Conservation (phyloP, 2,888 invertebrate genomes). For the Brachyptera putata region DNA sequence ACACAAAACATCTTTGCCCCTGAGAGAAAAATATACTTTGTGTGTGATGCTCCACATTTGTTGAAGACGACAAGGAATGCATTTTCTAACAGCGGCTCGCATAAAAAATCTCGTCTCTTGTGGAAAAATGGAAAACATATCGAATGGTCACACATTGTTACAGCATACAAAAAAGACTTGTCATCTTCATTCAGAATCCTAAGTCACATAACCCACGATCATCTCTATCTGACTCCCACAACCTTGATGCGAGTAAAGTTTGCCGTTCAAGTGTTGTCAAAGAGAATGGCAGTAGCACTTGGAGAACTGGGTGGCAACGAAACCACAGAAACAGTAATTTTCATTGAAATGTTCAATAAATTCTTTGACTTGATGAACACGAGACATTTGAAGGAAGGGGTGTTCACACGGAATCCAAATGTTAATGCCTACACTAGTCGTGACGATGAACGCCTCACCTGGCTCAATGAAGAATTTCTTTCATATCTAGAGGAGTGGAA, state of each 20-base stretch:
- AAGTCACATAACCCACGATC: neutral
- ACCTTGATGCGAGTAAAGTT: constrained; percentile 2
- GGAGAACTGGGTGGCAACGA: neutral
- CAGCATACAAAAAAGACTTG: constrained; percentile 3
- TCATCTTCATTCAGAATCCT: constrained; percentile 8
- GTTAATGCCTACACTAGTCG: constrained; percentile 6
- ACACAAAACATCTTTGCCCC: neutral
- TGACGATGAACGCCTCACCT: constrained; percentile 3
- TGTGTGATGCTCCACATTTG: too few species aligned
- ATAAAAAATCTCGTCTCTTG: neutral
- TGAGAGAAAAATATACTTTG: neutral
- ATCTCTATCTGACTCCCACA: constrained; percentile 9
- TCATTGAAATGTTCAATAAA: constrained; percentile 11
- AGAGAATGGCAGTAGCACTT: constrained; percentile 2
- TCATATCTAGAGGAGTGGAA: constrained; percentile 10
- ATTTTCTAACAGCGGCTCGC: neutral
- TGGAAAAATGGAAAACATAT: constrained; percentile 3
- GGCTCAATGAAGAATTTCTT: constrained; percentile 8
- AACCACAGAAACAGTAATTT: constrained; percentile 4
- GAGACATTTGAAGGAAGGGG: constrained; percentile 1
- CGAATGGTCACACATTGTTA: neutral
- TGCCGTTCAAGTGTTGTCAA: too few species aligned
- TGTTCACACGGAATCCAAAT: constrained; percentile 4
- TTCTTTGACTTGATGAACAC: constrained; percentile 9
- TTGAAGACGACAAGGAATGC: constrained; percentile 7